Evolutionary conservation across 2,113 vertebrate species (phyloP), one percentile per base, ranked within the genome.

Genomic region (Caloenas nicobarica): DNA sequence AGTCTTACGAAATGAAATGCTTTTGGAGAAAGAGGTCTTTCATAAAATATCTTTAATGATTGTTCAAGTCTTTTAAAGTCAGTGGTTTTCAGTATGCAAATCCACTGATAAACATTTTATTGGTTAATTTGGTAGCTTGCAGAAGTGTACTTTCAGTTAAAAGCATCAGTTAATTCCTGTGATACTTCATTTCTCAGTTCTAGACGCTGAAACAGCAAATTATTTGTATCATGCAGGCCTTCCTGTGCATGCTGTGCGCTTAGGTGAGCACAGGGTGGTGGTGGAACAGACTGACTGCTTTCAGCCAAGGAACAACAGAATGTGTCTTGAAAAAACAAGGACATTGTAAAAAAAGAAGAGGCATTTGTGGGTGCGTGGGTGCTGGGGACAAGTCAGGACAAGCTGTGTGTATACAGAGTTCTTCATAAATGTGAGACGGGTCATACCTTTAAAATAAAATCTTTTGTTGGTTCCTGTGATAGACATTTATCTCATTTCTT

Each of bases 61-160:
- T 70, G 33, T 76, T 91, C 53, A 70, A 31, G 8, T 5, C 14
- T 68, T 65, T 4, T 23, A 28, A 70, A 40, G 26, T 15, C 5
- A 1, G 31, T 64, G 78, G 31, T 48, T 82, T 94, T 93, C 56
- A 81, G 24, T 61, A 92, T 85, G 81, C 34, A 92, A 71, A 89
- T 22, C 36, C 54, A 46, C 44, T 33, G 80, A 64, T 81, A 83
- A 81, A 22, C n/a, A 51, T 56, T 80, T 68, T 81, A 74, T 88
- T 89, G 48, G 15, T n/a, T 94, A 65, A 80, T 86, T 83, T 58
- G n/a, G n/a, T n/a, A 34, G 13, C 44, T 81, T 69, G n/a, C 51
- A 83, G 83, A 96, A 54, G 21, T 44, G 40, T 69, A 24, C 34
- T 95, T 95, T 19, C 62, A 72, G 69, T 44, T 64, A 84, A 96